Conservation (phyloP, 2,113 vertebrate species). For the Henicopernis longicauda region DNA sequence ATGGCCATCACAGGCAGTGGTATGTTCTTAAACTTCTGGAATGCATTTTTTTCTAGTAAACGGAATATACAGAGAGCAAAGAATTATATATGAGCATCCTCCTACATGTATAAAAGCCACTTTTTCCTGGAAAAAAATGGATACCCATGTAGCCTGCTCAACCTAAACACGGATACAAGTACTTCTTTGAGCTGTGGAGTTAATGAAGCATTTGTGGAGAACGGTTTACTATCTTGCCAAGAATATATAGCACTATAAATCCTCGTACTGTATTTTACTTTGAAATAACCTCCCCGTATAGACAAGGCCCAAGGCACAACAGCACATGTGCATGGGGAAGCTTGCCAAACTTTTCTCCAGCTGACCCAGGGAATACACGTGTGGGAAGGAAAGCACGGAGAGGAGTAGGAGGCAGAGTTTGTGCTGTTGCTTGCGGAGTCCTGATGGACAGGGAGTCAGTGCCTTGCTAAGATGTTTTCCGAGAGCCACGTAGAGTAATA, state of each 20-base stretch:
- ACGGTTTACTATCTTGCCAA: not conserved
- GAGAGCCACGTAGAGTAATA: not conserved
- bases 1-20: not conserved
- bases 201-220: conserved; percentile 16
- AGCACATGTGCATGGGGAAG: not conserved
- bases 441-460: not conserved
- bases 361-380: not conserved
- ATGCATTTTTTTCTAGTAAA: not conserved
- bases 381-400: not conserved
- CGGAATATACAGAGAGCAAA: not conserved
- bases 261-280: not conserved
- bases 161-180: not conserved
- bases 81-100: not conserved
- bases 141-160: not conserved
- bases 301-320: not conserved
- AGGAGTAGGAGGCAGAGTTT: not conserved
- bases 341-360: not conserved
- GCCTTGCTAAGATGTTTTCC: not conserved
- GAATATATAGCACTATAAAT: conserved; percentile 21
- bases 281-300: not conserved
- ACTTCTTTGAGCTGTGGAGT: not conserved
- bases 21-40: not conserved
- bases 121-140: not conserved
- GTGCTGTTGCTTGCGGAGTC: not conserved
- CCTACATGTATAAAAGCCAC: not conserved